Conservation (phyloP, 2,113 vertebrate species). For the Antidorcas marsupialis region DNA sequence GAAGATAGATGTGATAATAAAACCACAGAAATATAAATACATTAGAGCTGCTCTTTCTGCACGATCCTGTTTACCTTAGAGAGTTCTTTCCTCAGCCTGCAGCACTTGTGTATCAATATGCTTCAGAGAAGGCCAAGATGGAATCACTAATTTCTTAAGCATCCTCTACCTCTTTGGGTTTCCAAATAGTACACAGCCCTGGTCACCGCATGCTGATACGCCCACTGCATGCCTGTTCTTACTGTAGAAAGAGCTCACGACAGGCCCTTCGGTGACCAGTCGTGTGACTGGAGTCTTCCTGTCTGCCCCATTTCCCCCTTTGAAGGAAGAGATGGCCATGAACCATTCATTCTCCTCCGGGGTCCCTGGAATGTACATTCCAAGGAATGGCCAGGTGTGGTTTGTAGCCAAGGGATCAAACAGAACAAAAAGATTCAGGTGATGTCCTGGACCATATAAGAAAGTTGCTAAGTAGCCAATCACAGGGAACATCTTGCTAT, state of each 20-base stretch:
- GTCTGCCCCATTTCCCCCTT: fast-evolving
- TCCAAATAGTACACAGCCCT: background rate
- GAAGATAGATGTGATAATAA: background rate
- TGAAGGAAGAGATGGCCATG: background rate
- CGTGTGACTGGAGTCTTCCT: too few relatives aligned
- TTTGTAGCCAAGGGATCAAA: background rate
- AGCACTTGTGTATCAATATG: background rate
- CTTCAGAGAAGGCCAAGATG: background rate
- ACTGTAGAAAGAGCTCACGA: background rate
- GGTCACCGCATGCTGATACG: background rate
- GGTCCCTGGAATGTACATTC: background rate
- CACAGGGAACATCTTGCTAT: background rate
- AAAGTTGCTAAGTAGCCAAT: background rate
- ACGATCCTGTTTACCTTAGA: background rate
- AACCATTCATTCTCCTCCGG: background rate
- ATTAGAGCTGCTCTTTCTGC: background rate
- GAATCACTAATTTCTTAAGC: background rate
- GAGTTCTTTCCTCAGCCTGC: background rate
- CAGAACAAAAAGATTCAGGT: background rate
- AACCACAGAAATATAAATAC: background rate
- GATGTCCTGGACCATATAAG: background rate
- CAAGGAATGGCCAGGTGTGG: background rate
- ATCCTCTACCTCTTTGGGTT: background rate
- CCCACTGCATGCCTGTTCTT: background rate
- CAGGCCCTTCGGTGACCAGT: background rate